Percentiles rank a stretch among this genome's conserved stretches.
phyloP scores from a whole-genome alignment of 2,113 vertebrate genomes.

The Pseudorhombus dupliciocellatus region DNA sequence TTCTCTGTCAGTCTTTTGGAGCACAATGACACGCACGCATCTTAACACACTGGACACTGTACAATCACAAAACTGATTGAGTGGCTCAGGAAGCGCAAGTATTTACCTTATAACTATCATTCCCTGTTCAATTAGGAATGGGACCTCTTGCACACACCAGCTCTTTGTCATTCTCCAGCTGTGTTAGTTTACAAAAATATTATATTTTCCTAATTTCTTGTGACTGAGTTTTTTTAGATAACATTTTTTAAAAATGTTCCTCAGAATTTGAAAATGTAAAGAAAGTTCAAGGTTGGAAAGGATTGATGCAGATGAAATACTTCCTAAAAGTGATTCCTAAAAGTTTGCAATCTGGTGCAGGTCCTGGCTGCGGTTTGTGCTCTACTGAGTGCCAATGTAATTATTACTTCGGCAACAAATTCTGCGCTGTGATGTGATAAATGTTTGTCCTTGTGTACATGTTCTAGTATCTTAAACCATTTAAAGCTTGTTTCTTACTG shows the following conservation, averaged over 20 bases:
- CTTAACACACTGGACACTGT: constrained; percentile 2
- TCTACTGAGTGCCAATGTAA: no score
- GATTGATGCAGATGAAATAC: no score
- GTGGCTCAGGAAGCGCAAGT: constrained; percentile 25
- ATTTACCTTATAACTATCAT: constrained; percentile 1
- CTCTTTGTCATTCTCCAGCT: neutral
- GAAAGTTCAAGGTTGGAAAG: no score
- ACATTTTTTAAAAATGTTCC: neutral
- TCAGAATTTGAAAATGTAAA: no score
- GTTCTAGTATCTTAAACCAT: neutral
- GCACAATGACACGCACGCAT: constrained; percentile 34
- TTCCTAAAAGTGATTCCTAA: no score
- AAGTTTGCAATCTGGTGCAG: no score
- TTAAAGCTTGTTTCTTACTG: neutral
- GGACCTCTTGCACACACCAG: neutral
- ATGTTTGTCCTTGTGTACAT: neutral
- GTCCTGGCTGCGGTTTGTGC: no score
- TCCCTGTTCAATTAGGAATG: neutral
- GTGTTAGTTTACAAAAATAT: neutral
- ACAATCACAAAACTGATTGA: constrained; percentile 25
- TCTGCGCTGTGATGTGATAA: neutral
- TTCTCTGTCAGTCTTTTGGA: constrained; percentile 21
- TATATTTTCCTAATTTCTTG: neutral
- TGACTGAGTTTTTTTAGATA: neutral
- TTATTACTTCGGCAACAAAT: neutral